Percentiles rank a stretch among this genome's conserved stretches.
Evolutionary conservation across 1,140 invertebrate genomes (phyloP).

Genomic region (Dinothrombium tinctorium): DNA sequence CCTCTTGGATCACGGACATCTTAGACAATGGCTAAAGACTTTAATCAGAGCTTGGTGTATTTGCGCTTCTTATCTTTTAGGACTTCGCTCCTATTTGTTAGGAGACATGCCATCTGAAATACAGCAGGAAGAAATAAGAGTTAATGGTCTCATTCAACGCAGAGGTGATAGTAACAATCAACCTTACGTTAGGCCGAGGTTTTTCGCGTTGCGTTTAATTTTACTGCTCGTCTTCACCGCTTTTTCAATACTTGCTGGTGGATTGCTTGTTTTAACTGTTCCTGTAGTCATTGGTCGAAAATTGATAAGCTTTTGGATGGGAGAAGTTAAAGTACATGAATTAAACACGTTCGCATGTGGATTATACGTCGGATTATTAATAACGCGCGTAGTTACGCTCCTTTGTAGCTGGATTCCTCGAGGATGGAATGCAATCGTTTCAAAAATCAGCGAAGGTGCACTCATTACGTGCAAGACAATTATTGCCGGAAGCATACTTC

Average conservation of each 20-base stretch:
- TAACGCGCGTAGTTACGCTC: slow-evolving; percentile 45
- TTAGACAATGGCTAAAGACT: slow-evolving; percentile 68
- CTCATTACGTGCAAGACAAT: slow-evolving; percentile 28
- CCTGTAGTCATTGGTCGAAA: slow-evolving; percentile 57
- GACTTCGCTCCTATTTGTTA: slow-evolving; percentile 66
- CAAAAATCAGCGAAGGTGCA: slow-evolving; percentile 45
- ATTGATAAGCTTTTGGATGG: slow-evolving; percentile 60
- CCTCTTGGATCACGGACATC: slow-evolving; percentile 82
- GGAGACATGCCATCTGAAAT: slow-evolving; percentile 30
- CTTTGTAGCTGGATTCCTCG: slow-evolving; percentile 63
- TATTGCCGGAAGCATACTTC: slow-evolving; percentile 42
- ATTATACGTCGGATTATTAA: slow-evolving; percentile 75
- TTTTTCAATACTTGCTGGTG: slow-evolving; percentile 6
- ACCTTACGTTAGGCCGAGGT: slow-evolving; percentile 56
- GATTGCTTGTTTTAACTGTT: slow-evolving; percentile 14
- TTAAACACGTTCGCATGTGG: slow-evolving; percentile 84
- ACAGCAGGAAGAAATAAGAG: slow-evolving; percentile 11
- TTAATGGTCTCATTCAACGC: slow-evolving; percentile 11
- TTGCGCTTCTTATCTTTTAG: slow-evolving; percentile 55
- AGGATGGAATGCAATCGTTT: slow-evolving; percentile 47
- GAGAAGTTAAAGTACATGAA: slow-evolving; percentile 52
- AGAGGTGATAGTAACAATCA: slow-evolving; percentile 27
- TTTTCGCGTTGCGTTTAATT: slow-evolving; percentile 36
- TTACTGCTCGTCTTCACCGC: not conserved
- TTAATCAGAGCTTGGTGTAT: slow-evolving; percentile 65